Evolutionary conservation across 2,888 invertebrate genomes (phyloP), one percentile per base, ranked within the genome.

Genomic region (Morpho helenor): DNA sequence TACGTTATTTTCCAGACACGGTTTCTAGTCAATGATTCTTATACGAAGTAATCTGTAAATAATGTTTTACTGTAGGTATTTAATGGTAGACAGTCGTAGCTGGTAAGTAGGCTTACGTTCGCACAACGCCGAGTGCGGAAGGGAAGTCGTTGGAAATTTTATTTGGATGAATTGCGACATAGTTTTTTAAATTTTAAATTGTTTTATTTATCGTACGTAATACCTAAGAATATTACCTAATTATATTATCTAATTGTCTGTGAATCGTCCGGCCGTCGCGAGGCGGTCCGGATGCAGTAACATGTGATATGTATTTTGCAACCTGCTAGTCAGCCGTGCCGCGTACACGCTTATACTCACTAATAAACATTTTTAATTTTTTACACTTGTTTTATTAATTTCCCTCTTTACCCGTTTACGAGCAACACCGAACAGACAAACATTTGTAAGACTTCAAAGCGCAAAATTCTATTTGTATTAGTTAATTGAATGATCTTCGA

Each of bases 281-380:
- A 56, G 55, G 47, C 49, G 44, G 55, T 60, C 45, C 69, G 66
- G 70, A 64, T 66, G 67, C 72, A 74, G 64, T 70, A 79, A 85
- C 80, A 82, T 85, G 88, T 88, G 87, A 88, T 87, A 86, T 79
- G 70, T 80, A 77, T 59, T 77, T 80, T 77, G 80, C 79, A 82
- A 80, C 79, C 78, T 80, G 87, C 89, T 89, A 89, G 89, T 89
- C 89, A 89, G 84, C 83, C 78, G 87, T 83, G 88, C 87, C 86
- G 88, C 87, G 74, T 79, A 82, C 88, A 86, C 87, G 89, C 89
- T 88, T 89, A 82, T 84, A 89, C 87, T 88, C 88, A 87, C 83
- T 80, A 87, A 85, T 87, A 79, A 88, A 78, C 72, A 77, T 74
- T 77, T 79, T 76, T 76, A 78, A 82, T 79, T 77, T 80, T 68